phyloP scores from a whole-genome alignment of 2,888 invertebrate genomes.

The Chymomyza fuscimana region DNA sequence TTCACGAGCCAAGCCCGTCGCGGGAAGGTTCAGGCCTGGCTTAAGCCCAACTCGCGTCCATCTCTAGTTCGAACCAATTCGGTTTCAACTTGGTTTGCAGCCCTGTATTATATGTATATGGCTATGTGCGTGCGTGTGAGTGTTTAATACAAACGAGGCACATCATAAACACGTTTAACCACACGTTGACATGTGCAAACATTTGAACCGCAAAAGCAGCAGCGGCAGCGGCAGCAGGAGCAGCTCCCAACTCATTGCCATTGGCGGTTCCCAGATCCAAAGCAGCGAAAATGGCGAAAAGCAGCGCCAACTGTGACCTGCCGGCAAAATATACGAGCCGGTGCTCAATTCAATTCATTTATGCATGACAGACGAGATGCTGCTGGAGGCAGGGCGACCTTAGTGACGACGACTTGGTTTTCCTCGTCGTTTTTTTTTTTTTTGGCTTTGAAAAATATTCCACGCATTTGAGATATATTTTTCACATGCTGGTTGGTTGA shows the following conservation, averaged over 20 bases:
- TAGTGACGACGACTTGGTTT: background rate
- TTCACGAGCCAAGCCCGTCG: no score
- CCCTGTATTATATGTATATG: background rate
- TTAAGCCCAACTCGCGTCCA: no score
- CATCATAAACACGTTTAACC: conserved; percentile 54
- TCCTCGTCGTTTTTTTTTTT: no score
- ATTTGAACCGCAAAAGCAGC: conserved; percentile 29
- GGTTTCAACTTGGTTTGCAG: no score
- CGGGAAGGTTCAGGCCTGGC: no score
- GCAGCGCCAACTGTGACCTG: conserved; percentile 1
- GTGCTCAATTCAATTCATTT: background rate
- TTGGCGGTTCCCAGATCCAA: background rate
- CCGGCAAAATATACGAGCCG: background rate
- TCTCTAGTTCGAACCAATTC: no score
- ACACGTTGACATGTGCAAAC: conserved; percentile 52
- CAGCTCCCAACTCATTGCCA: background rate
- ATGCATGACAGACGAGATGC: background rate
- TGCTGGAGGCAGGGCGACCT: background rate
- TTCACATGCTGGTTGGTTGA: conserved; percentile 1
- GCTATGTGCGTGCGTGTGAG: background rate
- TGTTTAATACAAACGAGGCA: conserved; percentile 7
- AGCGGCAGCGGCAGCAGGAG: background rate
- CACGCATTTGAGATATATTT: background rate
- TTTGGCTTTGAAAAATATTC: background rate
- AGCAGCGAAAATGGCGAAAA: background rate